Evolutionary conservation across 2,113 vertebrate species (phyloP).

Genomic region (Ploceus nigricollis): DNA sequence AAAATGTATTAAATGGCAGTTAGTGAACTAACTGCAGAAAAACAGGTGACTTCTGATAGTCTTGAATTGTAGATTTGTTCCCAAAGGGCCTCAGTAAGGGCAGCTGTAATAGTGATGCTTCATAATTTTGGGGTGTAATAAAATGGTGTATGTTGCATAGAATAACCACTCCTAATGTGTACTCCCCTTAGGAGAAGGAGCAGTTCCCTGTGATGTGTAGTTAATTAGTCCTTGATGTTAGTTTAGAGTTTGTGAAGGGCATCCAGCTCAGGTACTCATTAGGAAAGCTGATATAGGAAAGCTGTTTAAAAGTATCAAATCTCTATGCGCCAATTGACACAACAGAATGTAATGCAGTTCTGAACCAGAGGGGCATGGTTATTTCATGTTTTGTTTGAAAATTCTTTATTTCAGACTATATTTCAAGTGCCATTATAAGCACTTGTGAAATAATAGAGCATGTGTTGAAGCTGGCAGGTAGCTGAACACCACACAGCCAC

Average conservation of each 20-base stretch:
- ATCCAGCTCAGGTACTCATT: background rate
- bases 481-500: background rate
- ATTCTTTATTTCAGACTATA: background rate
- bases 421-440: background rate
- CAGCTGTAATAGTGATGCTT: background rate
- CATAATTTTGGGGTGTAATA: background rate
- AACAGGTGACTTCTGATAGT: background rate
- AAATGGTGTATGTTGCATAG: background rate
- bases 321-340: background rate
- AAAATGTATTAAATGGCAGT: background rate
- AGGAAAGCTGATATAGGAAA: background rate
- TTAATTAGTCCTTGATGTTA: background rate
- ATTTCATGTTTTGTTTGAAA: background rate
- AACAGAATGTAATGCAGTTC: background rate
- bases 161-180: background rate
- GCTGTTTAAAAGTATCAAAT: background rate
- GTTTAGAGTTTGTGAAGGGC: background rate
- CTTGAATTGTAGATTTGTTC: background rate
- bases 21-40: background rate
- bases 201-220: background rate
- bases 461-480: background rate
- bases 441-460: background rate
- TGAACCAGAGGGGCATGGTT: background rate
- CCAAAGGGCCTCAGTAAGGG: background rate
- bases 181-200: background rate